phyloP scores from a whole-genome alignment of 2,888 invertebrate genomes.

The Glyphotaelius pellucidus region DNA sequence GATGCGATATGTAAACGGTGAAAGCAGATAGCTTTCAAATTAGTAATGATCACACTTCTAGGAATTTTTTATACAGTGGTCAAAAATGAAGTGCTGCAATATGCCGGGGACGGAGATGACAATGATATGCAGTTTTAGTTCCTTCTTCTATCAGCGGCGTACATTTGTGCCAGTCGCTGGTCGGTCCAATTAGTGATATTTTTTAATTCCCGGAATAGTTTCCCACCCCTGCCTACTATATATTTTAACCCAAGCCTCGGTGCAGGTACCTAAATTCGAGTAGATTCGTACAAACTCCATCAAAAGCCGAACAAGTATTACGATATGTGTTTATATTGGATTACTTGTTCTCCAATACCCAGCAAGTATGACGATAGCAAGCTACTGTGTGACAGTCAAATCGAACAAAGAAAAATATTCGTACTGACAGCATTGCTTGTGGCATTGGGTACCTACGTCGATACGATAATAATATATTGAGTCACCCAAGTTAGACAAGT shows the following conservation, averaged over 20 bases:
- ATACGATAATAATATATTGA: background rate
- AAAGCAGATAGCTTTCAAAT: no score
- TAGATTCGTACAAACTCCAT: background rate
- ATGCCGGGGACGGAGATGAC: no score
- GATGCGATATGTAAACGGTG: no score
- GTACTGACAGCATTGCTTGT: background rate
- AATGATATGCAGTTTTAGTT: no score
- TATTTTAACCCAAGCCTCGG: background rate
- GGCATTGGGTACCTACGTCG: background rate
- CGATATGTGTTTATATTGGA: background rate
- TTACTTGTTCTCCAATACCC: background rate
- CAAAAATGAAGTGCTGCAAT: no score
- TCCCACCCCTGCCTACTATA: background rate
- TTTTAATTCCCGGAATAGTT: background rate
- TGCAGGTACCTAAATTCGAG: background rate
- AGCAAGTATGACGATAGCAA: background rate
- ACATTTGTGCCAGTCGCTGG: background rate
- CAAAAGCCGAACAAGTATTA: background rate
- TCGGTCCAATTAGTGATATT: background rate
- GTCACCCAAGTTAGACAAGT: background rate
- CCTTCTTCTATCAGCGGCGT: no score
- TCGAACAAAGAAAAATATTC: background rate
- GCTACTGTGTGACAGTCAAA: background rate
- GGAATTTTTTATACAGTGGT: no score
- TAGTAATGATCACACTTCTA: no score